A percentile compares a stretch with the other conserved stretches of the same genome.
phyloP scores from a whole-genome alignment of 1,140 invertebrate species.

The Procambarus clarkii region DNA sequence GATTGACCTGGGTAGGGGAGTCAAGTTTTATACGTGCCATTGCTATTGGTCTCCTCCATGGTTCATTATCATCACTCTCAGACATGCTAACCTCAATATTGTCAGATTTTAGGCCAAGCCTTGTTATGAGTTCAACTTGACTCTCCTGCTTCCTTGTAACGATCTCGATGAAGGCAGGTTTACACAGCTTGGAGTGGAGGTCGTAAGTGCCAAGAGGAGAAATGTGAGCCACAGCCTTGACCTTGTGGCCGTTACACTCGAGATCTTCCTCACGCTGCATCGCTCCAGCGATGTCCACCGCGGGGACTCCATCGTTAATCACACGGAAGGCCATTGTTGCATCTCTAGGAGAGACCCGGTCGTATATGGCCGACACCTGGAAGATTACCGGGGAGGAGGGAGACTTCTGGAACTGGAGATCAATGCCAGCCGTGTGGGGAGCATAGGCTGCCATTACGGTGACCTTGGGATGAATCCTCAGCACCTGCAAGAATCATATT shows the following conservation, averaged over 20 bases:
- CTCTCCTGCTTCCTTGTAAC: neutral
- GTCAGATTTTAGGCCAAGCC: neutral
- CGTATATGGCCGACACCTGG: conserved; percentile 33
- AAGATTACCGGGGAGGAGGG: conserved; percentile 16
- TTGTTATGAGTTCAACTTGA: neutral
- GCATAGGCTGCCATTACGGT: conserved; percentile 7
- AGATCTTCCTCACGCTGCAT: neutral
- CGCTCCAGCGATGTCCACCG: conserved; percentile 18
- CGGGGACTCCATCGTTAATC: neutral
- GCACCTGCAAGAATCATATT: conserved; percentile 20
- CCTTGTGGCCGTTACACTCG: conserved; percentile 19
- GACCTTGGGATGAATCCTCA: conserved; percentile 25
- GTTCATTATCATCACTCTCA: neutral
- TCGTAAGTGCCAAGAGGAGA: conserved; percentile 4
- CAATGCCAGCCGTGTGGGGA: conserved; percentile 23
- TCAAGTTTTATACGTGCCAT: neutral
- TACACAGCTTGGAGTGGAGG: conserved; percentile 38
- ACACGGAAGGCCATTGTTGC: conserved; percentile 30
- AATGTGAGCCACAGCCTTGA: neutral
- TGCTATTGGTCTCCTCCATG: neutral
- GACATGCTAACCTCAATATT: neutral
- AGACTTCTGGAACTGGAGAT: conserved; percentile 45
- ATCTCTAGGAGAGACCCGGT: neutral
- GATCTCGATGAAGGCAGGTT: conserved; percentile 3
- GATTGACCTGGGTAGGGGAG: neutral